Conservation (phyloP, 2,113 vertebrate species). For the Genyomyrus donnyi region DNA sequence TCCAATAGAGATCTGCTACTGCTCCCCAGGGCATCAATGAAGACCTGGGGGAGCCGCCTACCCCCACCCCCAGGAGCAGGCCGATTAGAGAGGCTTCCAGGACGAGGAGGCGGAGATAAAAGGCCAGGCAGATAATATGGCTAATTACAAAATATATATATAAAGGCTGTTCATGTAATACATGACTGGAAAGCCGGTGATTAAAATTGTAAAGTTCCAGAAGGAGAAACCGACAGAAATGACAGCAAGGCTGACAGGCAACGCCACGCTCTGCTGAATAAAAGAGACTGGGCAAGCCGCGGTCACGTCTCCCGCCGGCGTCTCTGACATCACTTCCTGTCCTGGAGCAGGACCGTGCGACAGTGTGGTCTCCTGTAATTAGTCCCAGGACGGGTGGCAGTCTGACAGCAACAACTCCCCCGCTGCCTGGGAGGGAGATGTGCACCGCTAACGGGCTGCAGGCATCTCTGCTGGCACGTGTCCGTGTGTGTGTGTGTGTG, state of each 20-base stretch:
- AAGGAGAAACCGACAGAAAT: background rate
- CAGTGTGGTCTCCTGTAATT: constrained; percentile 2
- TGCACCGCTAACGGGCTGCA: background rate
- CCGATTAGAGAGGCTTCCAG: background rate
- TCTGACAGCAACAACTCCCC: constrained; percentile 9
- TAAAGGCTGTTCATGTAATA: background rate
- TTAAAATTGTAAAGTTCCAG: background rate
- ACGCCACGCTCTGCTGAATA: background rate
- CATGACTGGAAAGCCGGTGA: background rate
- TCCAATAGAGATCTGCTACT: constrained; percentile 1
- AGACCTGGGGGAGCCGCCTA: background rate
- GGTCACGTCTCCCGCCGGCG: background rate
- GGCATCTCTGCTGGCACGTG: background rate
- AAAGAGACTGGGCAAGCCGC: background rate
- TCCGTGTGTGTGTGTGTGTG: background rate
- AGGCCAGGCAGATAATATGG: background rate
- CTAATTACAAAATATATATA: background rate
- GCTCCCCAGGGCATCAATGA: background rate
- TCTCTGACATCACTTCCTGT: constrained; percentile 19
- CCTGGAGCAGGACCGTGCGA: background rate
- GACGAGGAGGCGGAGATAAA: background rate
- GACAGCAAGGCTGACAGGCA: background rate
- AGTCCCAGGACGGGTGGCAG: background rate
- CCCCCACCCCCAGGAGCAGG: background rate
- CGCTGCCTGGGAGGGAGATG: background rate